Evolutionary conservation across 2,888 invertebrate genomes (phyloP), one percentile per base, ranked within the genome.

Genomic region (Autographa gamma): DNA sequence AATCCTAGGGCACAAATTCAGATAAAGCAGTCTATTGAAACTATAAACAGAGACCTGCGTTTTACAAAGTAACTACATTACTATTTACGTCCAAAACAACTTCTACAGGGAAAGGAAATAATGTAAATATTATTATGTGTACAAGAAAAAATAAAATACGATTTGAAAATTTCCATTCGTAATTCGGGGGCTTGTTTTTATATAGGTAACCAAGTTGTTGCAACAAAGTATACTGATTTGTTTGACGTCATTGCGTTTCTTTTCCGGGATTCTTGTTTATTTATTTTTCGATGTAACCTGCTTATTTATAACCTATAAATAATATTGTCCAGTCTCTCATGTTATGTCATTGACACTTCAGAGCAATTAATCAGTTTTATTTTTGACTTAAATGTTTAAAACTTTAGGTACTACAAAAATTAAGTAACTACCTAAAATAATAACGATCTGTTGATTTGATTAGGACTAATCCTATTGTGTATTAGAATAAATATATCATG

Each of bases 131-230:
- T n/a, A n/a, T n/a, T n/a, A 43, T 43, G 3, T 14, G 14, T 48
- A n/a, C 5, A 48, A n/a, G n/a, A 48, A 48, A 48, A n/a, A 48
- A 7, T n/a, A 0, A 43, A n/a, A 48, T n/a, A 7, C n/a, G 5
- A 0, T n/a, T n/a, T 48, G 16, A 48, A 48, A 48, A 48, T 5
- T 38, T 72, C 43, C 43, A 38, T 13, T 38, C n/a, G 13, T 19
- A 34, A 11, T 66, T 52, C 60, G 58, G 72, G 25, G 61, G 34
- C 19, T 63, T 31, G 18, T 54, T 56, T 25, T 43, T n/a, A 48
- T 52, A 48, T 2, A n/a, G 63, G 16, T 61, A 16, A 31, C 52
- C 9, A 63, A 54, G 13, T 63, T 48, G 48, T 52, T 66, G 19
- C 41, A 19, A 48, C n/a, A 48, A 48, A 48, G 48, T 48, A n/a